phyloP scores from a whole-genome alignment of 2,888 invertebrate genomes.

The Brachynemurus nebulosus region DNA sequence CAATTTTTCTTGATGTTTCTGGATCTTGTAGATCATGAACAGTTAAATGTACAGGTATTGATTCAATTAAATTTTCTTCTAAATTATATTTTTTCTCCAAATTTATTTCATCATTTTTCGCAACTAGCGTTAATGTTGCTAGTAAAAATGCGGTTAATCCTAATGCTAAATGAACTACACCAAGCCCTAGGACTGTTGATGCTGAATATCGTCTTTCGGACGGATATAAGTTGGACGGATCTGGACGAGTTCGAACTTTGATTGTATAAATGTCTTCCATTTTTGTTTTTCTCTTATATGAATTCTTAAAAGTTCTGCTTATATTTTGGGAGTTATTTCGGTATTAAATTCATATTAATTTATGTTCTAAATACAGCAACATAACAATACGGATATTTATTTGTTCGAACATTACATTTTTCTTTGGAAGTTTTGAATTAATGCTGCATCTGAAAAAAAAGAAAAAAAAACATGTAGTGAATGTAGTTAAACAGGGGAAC shows the following conservation, averaged over 20 bases:
- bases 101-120: slow-evolving; percentile 13
- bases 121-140: slow-evolving; percentile 37
- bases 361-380: too few species aligned
- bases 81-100: slow-evolving; percentile 18
- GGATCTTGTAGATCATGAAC: slow-evolving; percentile 3
- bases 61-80: slow-evolving; percentile 10
- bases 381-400: too few species aligned
- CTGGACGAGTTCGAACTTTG: slow-evolving; percentile 47
- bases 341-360: too few species aligned
- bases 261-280: slow-evolving; percentile 57
- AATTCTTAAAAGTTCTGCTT: too few species aligned
- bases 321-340: too few species aligned
- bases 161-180: slow-evolving; percentile 47
- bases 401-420: too few species aligned
- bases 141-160: slow-evolving; percentile 42
- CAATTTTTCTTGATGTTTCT: slow-evolving; percentile 4
- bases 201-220: slow-evolving; percentile 54
- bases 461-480: too few species aligned
- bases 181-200: slow-evolving; percentile 48
- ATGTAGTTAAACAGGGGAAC: too few species aligned
- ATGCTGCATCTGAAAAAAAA: too few species aligned
- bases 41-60: slow-evolving; percentile 5
- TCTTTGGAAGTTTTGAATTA: too few species aligned
- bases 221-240: slow-evolving; percentile 43
- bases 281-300: too few species aligned